Base-by-base conservation (phyloP, 2,113 vertebrate genomes). In the Zosterops japonicus region DNA sequence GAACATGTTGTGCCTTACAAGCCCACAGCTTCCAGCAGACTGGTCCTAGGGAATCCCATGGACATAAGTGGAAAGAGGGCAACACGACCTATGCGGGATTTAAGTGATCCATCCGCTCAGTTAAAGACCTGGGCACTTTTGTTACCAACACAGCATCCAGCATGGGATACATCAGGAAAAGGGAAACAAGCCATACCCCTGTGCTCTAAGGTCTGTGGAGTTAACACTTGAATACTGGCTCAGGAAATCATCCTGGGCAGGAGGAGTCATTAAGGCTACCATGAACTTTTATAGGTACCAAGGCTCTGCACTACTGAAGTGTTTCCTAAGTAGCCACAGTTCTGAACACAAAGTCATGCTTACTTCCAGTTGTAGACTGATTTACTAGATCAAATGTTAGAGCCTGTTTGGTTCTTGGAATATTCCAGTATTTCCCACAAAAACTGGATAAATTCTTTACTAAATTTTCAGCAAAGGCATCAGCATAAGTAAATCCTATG, bases 101-200 rank as follows among this genome's bases (percentile, higher is more conserved):
- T 16, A 53, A 83, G 18, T 0, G 0, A 71, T 65, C 33, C 55
- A 33, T 24, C 28, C 0, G 0, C 41, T 64, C 46, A 24, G 21
- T 22, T 44, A 19, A 53, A 87, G 22, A 67, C 5, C 13, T 33
- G 47, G 57, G 28, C 11, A 8, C 41, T 52, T 63, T 5, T 28
- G 39, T 55, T 17, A 65, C 9, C 33, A 44, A 23, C 57, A 36
- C 39, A 83, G 29, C 49, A 71, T 39, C 42, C 65, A 33, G 47
- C 44, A 9, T 1, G 25, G 52, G 5, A 2, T 3, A 25, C 0
- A 0, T 3, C 46, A 74, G 41, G 8, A 31, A 61, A 89, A 60
- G n/a, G 9, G 29, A 63, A 93, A 83, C 27, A 52, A 68, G 14
- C 35, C 4, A 1, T 7, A 55, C 42, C 7, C 28, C 4, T 0